A percentile compares a stretch with the other conserved stretches of the same genome.
phyloP scores from a whole-genome alignment of 2,797 vertebrate genomes.

The Myotis findleyi region DNA sequence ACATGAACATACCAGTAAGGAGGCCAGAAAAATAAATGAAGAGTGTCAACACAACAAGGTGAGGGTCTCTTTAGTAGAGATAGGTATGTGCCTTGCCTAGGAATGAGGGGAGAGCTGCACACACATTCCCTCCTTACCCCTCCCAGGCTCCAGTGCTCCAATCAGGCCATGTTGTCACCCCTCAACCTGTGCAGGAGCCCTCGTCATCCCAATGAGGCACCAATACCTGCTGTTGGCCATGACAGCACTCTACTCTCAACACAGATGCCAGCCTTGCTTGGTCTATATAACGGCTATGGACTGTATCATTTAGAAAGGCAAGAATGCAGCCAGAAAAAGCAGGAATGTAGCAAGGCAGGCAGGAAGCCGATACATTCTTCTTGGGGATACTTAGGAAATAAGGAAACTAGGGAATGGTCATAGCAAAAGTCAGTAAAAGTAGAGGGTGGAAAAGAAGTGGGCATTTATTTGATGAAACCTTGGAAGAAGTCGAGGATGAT shows the following conservation, averaged over 20 bases:
- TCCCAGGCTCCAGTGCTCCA: not conserved
- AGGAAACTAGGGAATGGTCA: not conserved
- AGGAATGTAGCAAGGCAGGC: not conserved
- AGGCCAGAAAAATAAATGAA: not conserved
- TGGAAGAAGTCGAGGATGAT: not conserved
- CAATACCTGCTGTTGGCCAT: not conserved
- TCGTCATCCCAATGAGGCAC: not conserved
- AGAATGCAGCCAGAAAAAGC: not conserved
- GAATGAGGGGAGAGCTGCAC: not conserved
- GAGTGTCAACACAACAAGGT: not conserved
- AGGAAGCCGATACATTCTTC: not conserved
- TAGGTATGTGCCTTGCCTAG: not conserved
- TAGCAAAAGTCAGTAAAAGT: not conserved
- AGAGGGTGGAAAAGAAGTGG: not conserved
- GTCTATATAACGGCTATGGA: not conserved
- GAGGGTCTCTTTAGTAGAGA: not conserved
- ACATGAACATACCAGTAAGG: not conserved
- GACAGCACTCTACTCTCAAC: not conserved
- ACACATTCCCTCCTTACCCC: not conserved
- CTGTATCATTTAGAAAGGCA: constrained; percentile 21
- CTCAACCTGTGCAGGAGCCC: not conserved
- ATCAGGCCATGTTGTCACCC: not conserved
- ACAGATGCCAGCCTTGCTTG: not conserved
- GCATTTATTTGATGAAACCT: not conserved
- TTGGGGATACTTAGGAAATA: not conserved